These are phyloP conservation scores for Drosophila chauvacae DNA, from an alignment of 1,140 invertebrate genomes.

Conservation along the genomic window DNA sequence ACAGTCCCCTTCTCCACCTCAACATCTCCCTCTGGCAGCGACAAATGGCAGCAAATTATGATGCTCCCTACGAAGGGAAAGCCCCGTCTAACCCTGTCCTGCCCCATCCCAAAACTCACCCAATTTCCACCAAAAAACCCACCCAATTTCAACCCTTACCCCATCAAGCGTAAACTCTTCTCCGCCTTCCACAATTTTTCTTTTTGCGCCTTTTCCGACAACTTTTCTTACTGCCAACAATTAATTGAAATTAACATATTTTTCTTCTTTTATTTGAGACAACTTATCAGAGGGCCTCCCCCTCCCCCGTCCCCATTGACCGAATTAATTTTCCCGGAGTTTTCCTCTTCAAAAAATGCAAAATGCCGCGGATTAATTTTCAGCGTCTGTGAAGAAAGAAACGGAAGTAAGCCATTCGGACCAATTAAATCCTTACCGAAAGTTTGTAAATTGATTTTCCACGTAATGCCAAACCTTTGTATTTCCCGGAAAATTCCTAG, in stretches of 20 bases:
- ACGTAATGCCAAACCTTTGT: neutral
- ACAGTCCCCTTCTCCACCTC: neutral
- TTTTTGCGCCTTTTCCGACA: constrained; percentile 22
- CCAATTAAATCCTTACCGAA: constrained; percentile 41
- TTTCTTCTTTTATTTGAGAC: constrained; percentile 71
- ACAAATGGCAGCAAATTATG: constrained; percentile 76
- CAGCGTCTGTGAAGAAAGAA: constrained; percentile 5
- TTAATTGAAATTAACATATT: constrained; percentile 82
- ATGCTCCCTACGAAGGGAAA: constrained; percentile 14
- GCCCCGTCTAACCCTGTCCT: constrained; percentile 1
- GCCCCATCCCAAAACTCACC: neutral
- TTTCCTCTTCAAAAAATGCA: constrained; percentile 4
- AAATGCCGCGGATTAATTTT: constrained; percentile 30
- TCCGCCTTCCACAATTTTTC: constrained; percentile 31
- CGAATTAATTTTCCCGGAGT: constrained; percentile 40
- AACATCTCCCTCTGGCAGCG: constrained; percentile 24
- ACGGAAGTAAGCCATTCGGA: constrained; percentile 27
- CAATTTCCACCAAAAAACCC: neutral
- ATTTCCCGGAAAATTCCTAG: constrained; percentile 5
- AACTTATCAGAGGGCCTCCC: constrained; percentile 45
- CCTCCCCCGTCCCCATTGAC: neutral
- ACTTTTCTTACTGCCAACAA: constrained; percentile 62
- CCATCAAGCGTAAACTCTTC: constrained; percentile 40
- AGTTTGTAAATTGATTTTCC: constrained; percentile 60
- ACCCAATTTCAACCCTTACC: constrained; percentile 14